These are phyloP conservation scores for Pocillopora grandis DNA, from an alignment of 92 coral and sea anemone species.

Conservation along the genomic window DNA sequence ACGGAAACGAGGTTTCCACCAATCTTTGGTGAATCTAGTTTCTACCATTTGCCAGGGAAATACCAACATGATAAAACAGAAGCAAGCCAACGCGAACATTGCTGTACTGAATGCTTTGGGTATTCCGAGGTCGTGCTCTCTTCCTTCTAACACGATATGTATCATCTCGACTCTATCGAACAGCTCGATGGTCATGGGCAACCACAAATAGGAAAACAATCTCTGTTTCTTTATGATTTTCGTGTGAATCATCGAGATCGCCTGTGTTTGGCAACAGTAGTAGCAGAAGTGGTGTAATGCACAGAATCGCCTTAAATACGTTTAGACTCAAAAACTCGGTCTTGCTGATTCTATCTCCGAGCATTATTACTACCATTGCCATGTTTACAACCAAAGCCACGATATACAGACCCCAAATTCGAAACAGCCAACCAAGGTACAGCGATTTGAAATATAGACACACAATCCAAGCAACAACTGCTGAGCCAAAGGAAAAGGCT, in stretches of 20 bases:
- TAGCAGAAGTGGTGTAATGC: neutral
- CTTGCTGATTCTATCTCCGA: neutral
- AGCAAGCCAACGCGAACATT: slow-evolving; percentile 31
- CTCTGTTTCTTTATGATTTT: neutral
- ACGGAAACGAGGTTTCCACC: neutral
- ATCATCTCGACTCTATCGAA: slow-evolving; percentile 1
- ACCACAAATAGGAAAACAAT: slow-evolving; percentile 30
- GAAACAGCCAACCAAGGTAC: neutral
- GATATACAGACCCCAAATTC: neutral
- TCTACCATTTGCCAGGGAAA: slow-evolving; percentile 44
- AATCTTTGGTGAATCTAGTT: neutral
- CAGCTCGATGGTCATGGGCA: slow-evolving; percentile 49
- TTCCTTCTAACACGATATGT: too few relatives aligned
- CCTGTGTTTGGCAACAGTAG: neutral
- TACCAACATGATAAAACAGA: slow-evolving; percentile 26
- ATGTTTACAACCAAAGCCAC: neutral
- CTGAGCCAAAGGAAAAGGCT: neutral
- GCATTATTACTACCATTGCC: neutral
- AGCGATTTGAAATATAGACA: too few relatives aligned
- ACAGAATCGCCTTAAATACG: neutral
- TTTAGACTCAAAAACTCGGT: neutral
- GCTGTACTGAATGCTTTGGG: too few relatives aligned
- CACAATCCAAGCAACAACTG: neutral
- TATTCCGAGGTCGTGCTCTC: too few relatives aligned
- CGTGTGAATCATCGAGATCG: neutral